These are phyloP conservation scores for Tachysurus vachellii DNA, from an alignment of 2,113 vertebrate genomes.

Conservation along the genomic window DNA sequence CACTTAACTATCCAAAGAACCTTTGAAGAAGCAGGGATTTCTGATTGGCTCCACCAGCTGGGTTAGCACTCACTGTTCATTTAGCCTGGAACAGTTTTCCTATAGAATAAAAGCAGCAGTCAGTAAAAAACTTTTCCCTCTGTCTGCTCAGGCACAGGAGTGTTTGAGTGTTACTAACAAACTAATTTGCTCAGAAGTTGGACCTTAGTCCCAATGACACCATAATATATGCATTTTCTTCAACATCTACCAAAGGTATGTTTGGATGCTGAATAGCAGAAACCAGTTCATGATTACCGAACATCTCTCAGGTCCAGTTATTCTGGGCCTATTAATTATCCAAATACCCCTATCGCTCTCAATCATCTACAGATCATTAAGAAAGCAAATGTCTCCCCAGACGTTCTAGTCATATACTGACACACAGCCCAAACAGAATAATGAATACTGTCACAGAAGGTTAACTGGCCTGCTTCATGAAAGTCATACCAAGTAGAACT, in stretches of 20 bases:
- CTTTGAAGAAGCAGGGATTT: not conserved
- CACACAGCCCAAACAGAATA: not conserved
- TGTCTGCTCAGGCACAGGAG: too few species aligned
- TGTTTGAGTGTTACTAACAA: too few species aligned
- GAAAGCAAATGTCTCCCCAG: not conserved
- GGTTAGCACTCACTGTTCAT: not conserved
- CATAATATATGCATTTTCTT: not conserved
- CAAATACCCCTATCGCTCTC: not conserved
- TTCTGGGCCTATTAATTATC: not conserved
- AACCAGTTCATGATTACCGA: not conserved
- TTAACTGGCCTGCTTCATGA: not conserved
- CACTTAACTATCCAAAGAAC: not conserved
- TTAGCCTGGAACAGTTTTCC: not conserved
- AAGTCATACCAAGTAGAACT: too few species aligned
- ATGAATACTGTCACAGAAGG: not conserved
- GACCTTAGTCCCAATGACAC: not conserved
- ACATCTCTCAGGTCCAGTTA: not conserved
- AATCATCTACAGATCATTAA: conserved; percentile 4
- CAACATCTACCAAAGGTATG: not conserved
- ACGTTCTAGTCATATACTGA: not conserved
- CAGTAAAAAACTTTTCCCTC: not conserved
- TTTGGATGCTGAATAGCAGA: not conserved
- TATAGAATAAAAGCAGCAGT: not conserved
- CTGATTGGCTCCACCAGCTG: not conserved
- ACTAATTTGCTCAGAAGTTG: not conserved